Percentiles rank a stretch among this genome's conserved stretches.
These are phyloP conservation scores for Liodrosophila aerea DNA, from an alignment of 2,888 invertebrate genomes.

Conservation along the genomic window DNA sequence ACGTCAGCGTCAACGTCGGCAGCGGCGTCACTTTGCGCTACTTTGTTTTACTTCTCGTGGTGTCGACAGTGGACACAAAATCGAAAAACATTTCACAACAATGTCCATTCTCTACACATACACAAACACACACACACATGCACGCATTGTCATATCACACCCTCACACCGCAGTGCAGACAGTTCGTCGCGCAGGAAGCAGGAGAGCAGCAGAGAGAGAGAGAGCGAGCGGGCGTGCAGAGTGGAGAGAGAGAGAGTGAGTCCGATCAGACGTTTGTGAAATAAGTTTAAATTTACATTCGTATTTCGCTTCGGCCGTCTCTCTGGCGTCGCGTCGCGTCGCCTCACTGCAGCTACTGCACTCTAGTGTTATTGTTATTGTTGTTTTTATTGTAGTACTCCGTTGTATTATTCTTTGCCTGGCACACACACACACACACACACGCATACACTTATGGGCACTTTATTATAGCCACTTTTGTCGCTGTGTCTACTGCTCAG, in stretches of 20 bases:
- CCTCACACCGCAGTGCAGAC: slow-evolving; percentile 41
- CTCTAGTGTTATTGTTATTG: slow-evolving; percentile 40
- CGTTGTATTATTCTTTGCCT: slow-evolving; percentile 47
- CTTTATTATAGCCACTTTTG: slow-evolving; percentile 65
- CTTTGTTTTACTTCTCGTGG: slow-evolving; percentile 56
- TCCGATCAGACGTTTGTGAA: slow-evolving; percentile 57
- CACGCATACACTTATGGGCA: slow-evolving; percentile 14
- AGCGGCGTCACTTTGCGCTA: slow-evolving; percentile 53
- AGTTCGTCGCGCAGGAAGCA: slow-evolving; percentile 23
- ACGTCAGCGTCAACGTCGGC: slow-evolving; percentile 20
- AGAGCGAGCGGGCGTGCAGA: not conserved
- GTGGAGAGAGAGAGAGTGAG: slow-evolving; percentile 1
- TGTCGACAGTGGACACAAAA: slow-evolving; percentile 73
- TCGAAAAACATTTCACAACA: slow-evolving; percentile 73
- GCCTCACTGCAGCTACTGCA: slow-evolving; percentile 35
- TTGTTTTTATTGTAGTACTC: slow-evolving; percentile 40
- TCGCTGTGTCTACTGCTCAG: slow-evolving; percentile 46
- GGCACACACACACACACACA: slow-evolving; percentile 15
- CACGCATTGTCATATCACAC: slow-evolving; percentile 31
- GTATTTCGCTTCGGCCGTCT: slow-evolving; percentile 54
- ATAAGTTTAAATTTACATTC: slow-evolving; percentile 71
- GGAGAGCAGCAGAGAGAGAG: not conserved
- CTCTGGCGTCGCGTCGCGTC: slow-evolving; percentile 34
- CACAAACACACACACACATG: slow-evolving; percentile 5
- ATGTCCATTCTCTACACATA: slow-evolving; percentile 63